Evolutionary conservation across 2,797 vertebrate species (phyloP), one percentile per base, ranked within the genome.

Genomic region (Pangasius sanitwongsei): DNA sequence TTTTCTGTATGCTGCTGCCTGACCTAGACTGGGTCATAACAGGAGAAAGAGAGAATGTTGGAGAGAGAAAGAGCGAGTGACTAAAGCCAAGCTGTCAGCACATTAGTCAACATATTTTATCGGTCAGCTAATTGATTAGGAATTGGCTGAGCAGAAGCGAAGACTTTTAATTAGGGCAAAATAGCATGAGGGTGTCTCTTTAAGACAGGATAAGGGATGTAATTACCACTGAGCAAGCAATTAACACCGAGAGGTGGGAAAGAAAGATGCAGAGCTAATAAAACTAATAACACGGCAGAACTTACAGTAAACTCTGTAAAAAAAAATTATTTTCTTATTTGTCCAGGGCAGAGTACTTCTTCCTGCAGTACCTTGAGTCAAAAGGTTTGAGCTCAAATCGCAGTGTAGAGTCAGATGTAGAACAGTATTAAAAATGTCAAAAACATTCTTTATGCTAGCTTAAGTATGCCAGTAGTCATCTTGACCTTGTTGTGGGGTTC

Each of bases 211-310:
- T 90, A 89, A 91, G 88, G 89, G 81, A 90, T 91, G 89, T 91
- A 91, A 93, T 92, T 92, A 92, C 87, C 89, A 91, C 67, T 83
- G 87, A 90, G 91, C 82, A 91, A 92, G 81, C 89, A 91, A 90
- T 94, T 92, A 91, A 82, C 80, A 89, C 69, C 44, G 48, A 85
- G 67, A 88, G 72, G 83, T 83, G 84, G 48, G 31, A 84, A 87
- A 83, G 80, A 75, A 83, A 31, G 37, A 80, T 50, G 84, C 70
- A 53, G 67, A 67, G 78, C 25, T 31, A 75, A 4, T 55, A 85
- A 55, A 55, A 74, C 67, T 16, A 41, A 61, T 61, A 81, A 81
- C 31, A 28, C 48, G 11, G 53, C 53, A 18, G 28, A 28, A 44
- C 3, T 44, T 44, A 25, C 41, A 25, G 9, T 1, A 70, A 44